phyloP scores from a whole-genome alignment of 1,140 invertebrate genomes.

The Copidosoma floridanum region DNA sequence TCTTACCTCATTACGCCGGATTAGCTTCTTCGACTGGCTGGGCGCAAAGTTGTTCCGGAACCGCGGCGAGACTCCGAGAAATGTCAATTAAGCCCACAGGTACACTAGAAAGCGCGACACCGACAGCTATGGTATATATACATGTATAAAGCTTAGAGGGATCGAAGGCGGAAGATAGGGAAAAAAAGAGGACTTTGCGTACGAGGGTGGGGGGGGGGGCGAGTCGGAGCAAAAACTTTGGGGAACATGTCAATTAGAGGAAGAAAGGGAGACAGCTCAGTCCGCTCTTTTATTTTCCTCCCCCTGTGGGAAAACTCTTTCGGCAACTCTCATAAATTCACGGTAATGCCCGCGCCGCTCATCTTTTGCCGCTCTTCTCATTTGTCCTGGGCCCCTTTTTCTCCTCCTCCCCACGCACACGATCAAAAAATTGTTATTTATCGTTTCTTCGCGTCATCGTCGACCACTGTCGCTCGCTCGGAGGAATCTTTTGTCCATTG shows the following conservation, averaged over 20 bases:
- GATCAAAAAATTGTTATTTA: not conserved
- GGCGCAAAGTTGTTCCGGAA: slow-evolving; percentile 35
- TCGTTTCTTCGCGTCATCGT: not conserved
- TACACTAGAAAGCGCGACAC: not conserved
- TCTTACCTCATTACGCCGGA: slow-evolving; percentile 54
- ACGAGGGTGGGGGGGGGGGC: too few species aligned
- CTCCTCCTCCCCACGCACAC: not conserved
- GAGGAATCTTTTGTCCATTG: slow-evolving; percentile 9
- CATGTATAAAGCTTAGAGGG: not conserved
- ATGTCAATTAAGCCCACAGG: slow-evolving; percentile 35
- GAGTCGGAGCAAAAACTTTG: slow-evolving; percentile 35
- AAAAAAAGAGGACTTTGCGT: slow-evolving; percentile 27
- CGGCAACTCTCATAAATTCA: slow-evolving; percentile 25
- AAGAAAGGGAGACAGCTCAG: slow-evolving; percentile 23
- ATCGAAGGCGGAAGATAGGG: slow-evolving; percentile 18
- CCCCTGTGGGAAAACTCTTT: slow-evolving; percentile 18
- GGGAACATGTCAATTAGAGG: slow-evolving; percentile 39
- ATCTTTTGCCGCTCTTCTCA: too few species aligned
- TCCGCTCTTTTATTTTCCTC: slow-evolving; percentile 20
- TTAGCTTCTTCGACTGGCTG: slow-evolving; percentile 46
- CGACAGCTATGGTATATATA: too few species aligned
- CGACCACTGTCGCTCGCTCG: not conserved
- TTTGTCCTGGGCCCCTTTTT: slow-evolving; percentile 20
- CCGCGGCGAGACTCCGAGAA: slow-evolving; percentile 24
- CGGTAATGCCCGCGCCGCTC: too few species aligned